Base-by-base conservation (phyloP, 2,888 invertebrate species). In the Drosophila setosimentum region DNA sequence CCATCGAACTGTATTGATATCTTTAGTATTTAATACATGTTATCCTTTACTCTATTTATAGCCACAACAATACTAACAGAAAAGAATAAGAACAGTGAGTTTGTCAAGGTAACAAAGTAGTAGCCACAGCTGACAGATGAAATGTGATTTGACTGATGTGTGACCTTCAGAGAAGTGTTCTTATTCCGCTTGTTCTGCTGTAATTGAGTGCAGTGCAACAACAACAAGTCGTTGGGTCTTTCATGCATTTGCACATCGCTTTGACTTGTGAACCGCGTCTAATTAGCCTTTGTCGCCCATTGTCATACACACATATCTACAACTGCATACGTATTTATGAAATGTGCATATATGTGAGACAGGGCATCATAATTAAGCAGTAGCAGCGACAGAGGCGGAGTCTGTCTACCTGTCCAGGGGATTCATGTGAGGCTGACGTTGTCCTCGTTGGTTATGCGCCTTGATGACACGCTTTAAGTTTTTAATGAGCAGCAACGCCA, bases 231-330 rank as follows among this genome's bases (percentile, higher is more conserved):
- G 32, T 49, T 32, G 48, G 58, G 40, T 67, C 61, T 71, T 59
- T 65, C 67, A 70, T 54, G 59, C 59, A 59, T 33, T 68, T 68
- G 59, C 57, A 49, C 62, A 51, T 69, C 67, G 65, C 83, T 84
- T 84, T 90, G 91, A 80, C 84, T 53, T 66, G 48, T 81, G 84
- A 80, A 62, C 78, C 89, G 71, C 67, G 89, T 64, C 91, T 84
- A 84, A 84, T 84, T 84, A 90, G 91, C 81, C 87, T 60, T 69
- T 74, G 77, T 73, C 69, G 54, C 64, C 68, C 83, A 83, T 90
- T 90, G 86, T 86, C 10, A 16, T 18, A 0, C 18, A 42, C 42
- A 29, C 51, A 60, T n/a, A 30, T n/a, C n/a, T 35, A n/a, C 7
- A 40, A 8, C 3, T 55, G 3, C n/a, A 55, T 16, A 18, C 59